These are phyloP conservation scores for Alethe castanea DNA, from an alignment of 2,113 vertebrate genomes.

Conservation along the genomic window DNA sequence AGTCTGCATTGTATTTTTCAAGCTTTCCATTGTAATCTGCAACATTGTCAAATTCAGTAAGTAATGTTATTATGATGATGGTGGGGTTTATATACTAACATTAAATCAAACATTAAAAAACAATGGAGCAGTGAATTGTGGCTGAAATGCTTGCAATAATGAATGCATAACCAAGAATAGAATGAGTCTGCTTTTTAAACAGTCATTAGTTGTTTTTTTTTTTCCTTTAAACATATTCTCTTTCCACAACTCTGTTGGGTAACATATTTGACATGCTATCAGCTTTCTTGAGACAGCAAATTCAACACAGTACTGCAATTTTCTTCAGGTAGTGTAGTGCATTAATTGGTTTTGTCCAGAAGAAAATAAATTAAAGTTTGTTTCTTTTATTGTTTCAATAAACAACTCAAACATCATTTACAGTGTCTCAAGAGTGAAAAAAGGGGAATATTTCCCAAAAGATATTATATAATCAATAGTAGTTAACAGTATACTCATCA, in stretches of 20 bases:
- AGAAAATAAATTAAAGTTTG: neutral
- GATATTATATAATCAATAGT: neutral
- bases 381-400: neutral
- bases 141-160: neutral
- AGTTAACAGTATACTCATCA: neutral
- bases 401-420: neutral
- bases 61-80: neutral
- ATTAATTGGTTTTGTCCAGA: neutral
- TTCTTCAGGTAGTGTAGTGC: neutral
- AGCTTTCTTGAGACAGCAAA: neutral
- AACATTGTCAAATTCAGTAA: conserved; percentile 32
- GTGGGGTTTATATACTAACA: neutral
- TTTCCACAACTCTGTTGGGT: neutral
- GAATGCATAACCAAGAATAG: neutral
- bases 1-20: neutral
- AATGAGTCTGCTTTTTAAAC: neutral
- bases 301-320: neutral
- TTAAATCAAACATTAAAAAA: conserved; percentile 28
- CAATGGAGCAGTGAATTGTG: neutral
- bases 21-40: neutral
- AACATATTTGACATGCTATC: neutral
- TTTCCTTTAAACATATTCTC: neutral
- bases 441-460: neutral
- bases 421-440: neutral
- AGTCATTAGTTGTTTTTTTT: accelerated